Base-by-base conservation (phyloP, 64 coral and sea anemone genomes). In the Astreopora myriophthalma region DNA sequence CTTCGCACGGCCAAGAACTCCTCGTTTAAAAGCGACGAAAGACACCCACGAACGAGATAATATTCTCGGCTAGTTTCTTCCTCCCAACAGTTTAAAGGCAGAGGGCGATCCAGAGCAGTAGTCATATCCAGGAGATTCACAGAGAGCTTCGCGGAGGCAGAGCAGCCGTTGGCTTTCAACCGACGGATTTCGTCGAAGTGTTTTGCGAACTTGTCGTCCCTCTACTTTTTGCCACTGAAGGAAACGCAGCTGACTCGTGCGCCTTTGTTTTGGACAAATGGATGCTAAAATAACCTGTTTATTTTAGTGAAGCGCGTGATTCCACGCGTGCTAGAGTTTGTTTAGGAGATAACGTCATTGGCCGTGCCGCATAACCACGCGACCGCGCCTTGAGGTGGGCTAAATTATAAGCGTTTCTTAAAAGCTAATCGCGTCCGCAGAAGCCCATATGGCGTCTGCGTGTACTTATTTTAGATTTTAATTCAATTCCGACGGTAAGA, bases 11-110 rank as follows among this genome's bases (percentile, higher is more conserved):
- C 57, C 8, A 35, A 25, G 19, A 65, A 65, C 57, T 83, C 79
- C 8, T 60, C 79, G 52, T 65, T 83, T 60, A 83, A 38, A 63
- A 83, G 52, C 8, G 79, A 83, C 0, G 79, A 38, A 57, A 83
- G 61, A 33, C 61, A 83, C n/a, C 58, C 57, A 31, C 65, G 61
- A 64, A 64, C 76, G 34, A 57, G 48, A 30, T 27, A 19, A 48
- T 80, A 80, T 57, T 80, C 79, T 29, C 32, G 32, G 57, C 33
- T 57, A 13, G 52, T 83, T 83, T 83, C 79, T 33, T 83, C 79
- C 20, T 83, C 57, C 79, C 30, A 83, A 34, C 55, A 61, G 22
- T 57, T 57, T 31, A 83, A 35, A 8, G 79, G 52, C 17, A 83
- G 57, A 10, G 79, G 57, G 8, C 79, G 79, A 34, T 83, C 79